phyloP scores from a whole-genome alignment of 1,140 invertebrate species.

The Colletes latitarsis region DNA sequence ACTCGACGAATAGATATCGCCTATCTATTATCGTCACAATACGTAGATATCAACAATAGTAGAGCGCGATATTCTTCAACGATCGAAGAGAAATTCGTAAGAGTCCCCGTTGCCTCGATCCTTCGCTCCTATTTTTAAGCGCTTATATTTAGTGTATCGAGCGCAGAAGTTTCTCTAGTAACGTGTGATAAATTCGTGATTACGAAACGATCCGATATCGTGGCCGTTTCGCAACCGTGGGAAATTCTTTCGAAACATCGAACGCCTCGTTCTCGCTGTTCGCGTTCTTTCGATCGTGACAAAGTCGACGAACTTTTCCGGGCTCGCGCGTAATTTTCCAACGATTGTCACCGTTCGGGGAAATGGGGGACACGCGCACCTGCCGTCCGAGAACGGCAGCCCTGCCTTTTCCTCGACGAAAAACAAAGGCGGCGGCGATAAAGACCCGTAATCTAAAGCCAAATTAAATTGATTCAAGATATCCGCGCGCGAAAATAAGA shows the following conservation, averaged over 20 bases:
- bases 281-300: too few relatives aligned
- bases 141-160: not conserved
- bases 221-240: not conserved
- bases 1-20: too few relatives aligned
- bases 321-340: not conserved
- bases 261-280: not conserved
- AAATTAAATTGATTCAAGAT: conserved; percentile 54
- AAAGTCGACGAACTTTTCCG: not conserved
- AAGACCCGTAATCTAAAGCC: conserved; percentile 43
- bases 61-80: too few relatives aligned
- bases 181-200: not conserved
- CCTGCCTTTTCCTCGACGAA: not conserved
- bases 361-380: too few relatives aligned
- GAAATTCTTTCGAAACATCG: not conserved
- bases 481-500: conserved; percentile 37
- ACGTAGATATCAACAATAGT: too few relatives aligned
- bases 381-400: not conserved
- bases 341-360: not conserved
- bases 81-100: too few relatives aligned
- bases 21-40: too few relatives aligned
- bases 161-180: too few relatives aligned
- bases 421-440: conserved; percentile 27
- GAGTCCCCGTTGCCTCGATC: too few relatives aligned
- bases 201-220: not conserved
- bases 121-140: not conserved